Base-by-base conservation (phyloP, 2,113 vertebrate species). In the Corythornis cristatus region DNA sequence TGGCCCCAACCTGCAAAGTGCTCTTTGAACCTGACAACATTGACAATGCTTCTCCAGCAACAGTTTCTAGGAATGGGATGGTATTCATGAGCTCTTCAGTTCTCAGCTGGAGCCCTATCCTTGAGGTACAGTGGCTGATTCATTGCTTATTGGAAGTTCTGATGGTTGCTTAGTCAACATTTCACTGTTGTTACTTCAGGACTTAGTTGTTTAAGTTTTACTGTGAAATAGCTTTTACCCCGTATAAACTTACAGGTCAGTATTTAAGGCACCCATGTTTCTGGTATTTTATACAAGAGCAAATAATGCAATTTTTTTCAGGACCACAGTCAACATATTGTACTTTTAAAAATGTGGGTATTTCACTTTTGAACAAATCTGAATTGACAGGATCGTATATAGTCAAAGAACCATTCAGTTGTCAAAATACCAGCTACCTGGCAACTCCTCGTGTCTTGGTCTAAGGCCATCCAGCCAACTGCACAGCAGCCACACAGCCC, bases 41-140 rank as follows among this genome's bases (percentile, higher is more conserved):
- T 48, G 99, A 99, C 96, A 99, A 99, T 6, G 99, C 99, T 43
- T 99, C 99, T 33, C 99, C 99, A 8, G 99, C 99, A 64, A 99
- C 99, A 0, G 99, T 99, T 70, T 99, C 99, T 35, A 98, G 99
- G 70, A 99, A 99, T 56, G 99, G 99, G 31, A 99, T 99, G 99
- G 99, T 99, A 72, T 99, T 99, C 95, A 99, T 99, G 99, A 99
- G 99, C 92, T 99, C 99, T 26, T 99, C 99, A 13, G 94, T 99
- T 86, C 98, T 99, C 25, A 98, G 22, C 78, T 99, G 99, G 99
- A 99, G 98, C 67, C 99, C 99, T 23, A 98, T 99, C 88, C 98
- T 99, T 82, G 98, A 99, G 99, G 99, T 99, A 94, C 58, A 42
- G 29, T 31, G 90, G 23, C 37, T 33, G 62, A 33, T 58, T 71